phyloP scores from a whole-genome alignment of 2,113 vertebrate species.

The Ciconia boyciana region DNA sequence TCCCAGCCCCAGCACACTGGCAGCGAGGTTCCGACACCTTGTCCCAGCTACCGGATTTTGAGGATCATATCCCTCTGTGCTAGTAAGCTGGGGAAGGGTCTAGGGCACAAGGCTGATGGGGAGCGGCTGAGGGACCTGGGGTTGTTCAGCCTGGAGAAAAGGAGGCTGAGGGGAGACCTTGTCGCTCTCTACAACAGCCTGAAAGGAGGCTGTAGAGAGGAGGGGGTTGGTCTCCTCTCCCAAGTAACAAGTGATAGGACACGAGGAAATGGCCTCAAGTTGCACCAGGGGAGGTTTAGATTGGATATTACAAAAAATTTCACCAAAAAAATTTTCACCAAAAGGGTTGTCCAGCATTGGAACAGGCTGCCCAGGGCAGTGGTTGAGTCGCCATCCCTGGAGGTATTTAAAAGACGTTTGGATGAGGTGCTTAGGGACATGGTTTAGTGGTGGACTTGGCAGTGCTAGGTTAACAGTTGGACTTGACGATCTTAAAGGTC shows the following conservation, averaged over 20 bases:
- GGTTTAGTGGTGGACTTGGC: neutral
- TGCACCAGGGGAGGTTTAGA: neutral
- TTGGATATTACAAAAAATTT: no score
- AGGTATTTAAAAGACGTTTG: neutral
- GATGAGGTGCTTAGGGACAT: neutral
- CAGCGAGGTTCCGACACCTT: neutral
- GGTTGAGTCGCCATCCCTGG: neutral
- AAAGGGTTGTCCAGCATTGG: neutral
- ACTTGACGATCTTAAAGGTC: neutral
- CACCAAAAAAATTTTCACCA: no score
- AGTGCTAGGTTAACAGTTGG: neutral
- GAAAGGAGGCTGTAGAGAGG: neutral
- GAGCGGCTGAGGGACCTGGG: neutral
- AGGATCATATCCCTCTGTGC: neutral
- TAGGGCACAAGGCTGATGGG: neutral
- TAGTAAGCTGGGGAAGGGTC: neutral
- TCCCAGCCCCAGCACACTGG: neutral
- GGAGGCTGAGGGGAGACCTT: neutral
- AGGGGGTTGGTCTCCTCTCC: neutral
- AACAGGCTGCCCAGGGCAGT: neutral
- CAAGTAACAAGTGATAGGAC: fast-evolving
- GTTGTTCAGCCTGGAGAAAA: neutral
- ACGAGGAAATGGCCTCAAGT: neutral
- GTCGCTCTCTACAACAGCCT: neutral
- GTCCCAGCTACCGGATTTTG: neutral